These are phyloP conservation scores for Rhodeus uyekii DNA, from an alignment of 2,797 vertebrate species.

Conservation along the genomic window DNA sequence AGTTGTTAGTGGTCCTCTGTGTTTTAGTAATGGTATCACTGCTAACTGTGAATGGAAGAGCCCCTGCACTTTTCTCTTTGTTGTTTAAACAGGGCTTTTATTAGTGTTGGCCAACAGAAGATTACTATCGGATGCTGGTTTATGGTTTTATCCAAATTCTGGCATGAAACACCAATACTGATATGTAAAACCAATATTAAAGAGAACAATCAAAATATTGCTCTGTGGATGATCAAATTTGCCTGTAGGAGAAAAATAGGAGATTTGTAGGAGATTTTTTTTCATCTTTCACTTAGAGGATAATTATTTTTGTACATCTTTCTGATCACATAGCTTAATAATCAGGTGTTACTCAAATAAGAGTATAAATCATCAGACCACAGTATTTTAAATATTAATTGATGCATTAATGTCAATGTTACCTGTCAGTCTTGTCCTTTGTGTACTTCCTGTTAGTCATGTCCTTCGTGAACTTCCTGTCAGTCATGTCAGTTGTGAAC, in stretches of 20 bases:
- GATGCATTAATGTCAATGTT: neutral
- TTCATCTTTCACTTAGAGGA: neutral
- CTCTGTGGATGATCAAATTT: neutral
- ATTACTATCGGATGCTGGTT: neutral
- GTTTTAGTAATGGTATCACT: neutral
- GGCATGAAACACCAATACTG: neutral
- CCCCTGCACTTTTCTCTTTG: neutral
- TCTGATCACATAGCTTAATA: neutral
- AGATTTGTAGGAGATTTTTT: neutral
- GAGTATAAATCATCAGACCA: neutral
- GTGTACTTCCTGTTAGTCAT: too few species aligned
- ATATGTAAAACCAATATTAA: neutral
- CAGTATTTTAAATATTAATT: neutral
- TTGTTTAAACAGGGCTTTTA: neutral
- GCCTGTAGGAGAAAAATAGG: neutral
- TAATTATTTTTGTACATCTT: neutral
- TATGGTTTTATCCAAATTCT: neutral
- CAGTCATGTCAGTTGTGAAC: too few species aligned
- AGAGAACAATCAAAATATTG: neutral
- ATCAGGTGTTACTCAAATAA: neutral
- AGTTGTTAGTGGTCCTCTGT: neutral
- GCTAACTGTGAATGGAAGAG: neutral
- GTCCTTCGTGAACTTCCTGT: too few species aligned
- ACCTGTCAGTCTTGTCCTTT: too few species aligned
- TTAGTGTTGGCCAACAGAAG: neutral